Conservation (phyloP, 2,113 vertebrate genomes). For the Ranitomeya imitator region DNA sequence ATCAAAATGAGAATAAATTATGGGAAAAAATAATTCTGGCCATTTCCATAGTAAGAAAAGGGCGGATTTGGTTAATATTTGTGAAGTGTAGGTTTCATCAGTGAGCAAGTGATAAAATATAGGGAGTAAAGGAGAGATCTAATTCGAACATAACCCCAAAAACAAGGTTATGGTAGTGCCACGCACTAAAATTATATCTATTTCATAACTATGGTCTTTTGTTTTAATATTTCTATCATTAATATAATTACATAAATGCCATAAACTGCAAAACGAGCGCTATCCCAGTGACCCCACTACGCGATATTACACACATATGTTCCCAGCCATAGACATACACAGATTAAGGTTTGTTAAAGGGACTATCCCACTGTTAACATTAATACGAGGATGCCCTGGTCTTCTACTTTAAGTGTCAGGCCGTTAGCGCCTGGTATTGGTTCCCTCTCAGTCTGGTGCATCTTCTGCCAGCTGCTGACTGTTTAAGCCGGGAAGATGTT, state of each 20-base stretch:
- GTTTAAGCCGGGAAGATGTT: constrained; percentile 76
- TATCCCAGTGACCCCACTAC: neutral
- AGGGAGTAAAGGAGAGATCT: no score
- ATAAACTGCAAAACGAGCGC: neutral
- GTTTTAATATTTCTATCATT: neutral
- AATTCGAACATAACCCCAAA: no score
- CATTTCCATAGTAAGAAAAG: no score
- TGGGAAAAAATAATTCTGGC: no score
- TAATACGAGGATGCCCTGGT: neutral
- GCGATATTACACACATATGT: neutral
- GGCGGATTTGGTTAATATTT: no score
- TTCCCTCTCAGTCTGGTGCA: constrained; percentile 63
- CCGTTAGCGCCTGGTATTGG: constrained; percentile 38
- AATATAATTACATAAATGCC: neutral
- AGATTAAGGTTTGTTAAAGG: neutral
- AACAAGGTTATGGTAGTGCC: no score
- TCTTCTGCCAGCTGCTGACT: constrained; percentile 73
- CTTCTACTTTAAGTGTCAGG: constrained; percentile 21
- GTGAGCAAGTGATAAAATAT: no score
- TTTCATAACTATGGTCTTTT: neutral
- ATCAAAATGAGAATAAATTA: no score
- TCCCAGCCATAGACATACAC: neutral
- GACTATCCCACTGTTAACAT: neutral
- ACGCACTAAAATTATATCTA: neutral
- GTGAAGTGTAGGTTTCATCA: no score